Conservation (phyloP, 2,797 vertebrate genomes). For the Adrianichthys oophorus region DNA sequence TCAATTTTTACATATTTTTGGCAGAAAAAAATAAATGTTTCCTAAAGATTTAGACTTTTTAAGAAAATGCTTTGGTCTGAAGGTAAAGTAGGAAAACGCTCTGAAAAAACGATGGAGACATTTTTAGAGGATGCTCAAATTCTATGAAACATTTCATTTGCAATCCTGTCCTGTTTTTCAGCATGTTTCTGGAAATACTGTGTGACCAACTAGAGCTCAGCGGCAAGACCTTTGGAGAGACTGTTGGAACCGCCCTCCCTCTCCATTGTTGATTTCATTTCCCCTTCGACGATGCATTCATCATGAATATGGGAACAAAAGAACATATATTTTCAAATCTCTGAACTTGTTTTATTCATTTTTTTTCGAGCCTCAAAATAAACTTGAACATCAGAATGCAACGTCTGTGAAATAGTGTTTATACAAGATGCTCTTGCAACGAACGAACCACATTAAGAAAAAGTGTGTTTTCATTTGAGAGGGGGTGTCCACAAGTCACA, state of each 20-base stretch:
- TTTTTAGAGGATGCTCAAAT: too few relatives aligned
- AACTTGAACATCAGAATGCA: slow-evolving; percentile 49
- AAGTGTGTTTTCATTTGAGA: background rate
- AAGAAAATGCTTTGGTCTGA: too few relatives aligned
- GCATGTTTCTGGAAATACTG: slow-evolving; percentile 88
- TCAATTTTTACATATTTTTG: too few relatives aligned
- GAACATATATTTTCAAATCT: slow-evolving; percentile 75
- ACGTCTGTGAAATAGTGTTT: slow-evolving; percentile 2
- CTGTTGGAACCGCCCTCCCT: slow-evolving; percentile 23
- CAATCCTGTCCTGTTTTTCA: slow-evolving; percentile 33
- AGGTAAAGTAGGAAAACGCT: too few relatives aligned
- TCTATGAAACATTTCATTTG: background rate
- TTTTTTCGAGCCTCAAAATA: slow-evolving; percentile 61
- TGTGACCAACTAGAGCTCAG: slow-evolving; percentile 77
- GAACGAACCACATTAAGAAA: background rate
- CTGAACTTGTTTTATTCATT: slow-evolving; percentile 22
- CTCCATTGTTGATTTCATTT: slow-evolving; percentile 33
- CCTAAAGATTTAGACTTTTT: too few relatives aligned
- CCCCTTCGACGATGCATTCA: slow-evolving; percentile 23
- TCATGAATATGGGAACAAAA: slow-evolving; percentile 33
- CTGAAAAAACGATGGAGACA: too few relatives aligned
- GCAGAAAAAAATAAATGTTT: too few relatives aligned
- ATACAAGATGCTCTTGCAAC: background rate
- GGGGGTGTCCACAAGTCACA: slow-evolving; percentile 1
- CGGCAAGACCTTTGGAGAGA: background rate